Conservation (phyloP, 2,888 invertebrate genomes). For the Dryocosmus kuriphilus region DNA sequence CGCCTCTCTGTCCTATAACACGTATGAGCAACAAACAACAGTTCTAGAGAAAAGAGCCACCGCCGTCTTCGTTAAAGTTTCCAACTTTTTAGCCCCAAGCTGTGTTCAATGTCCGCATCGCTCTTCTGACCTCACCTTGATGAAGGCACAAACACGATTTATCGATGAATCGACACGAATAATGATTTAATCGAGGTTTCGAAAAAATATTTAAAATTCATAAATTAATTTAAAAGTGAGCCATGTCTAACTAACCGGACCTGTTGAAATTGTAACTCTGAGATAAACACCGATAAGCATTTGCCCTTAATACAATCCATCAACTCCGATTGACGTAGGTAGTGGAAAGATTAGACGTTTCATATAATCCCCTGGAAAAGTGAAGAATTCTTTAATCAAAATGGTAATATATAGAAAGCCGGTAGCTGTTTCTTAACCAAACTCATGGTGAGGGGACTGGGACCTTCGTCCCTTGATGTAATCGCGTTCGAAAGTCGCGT, state of each 20-base stretch:
- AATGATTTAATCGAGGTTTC: neutral
- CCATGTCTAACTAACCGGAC: neutral
- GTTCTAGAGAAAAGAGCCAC: conserved; percentile 46
- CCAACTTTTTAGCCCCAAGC: conserved; percentile 58
- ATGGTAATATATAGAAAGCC: conserved; percentile 16
- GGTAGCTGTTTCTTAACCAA: conserved; percentile 9
- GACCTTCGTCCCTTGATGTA: conserved; percentile 5
- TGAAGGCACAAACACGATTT: conserved; percentile 46
- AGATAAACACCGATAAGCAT: neutral
- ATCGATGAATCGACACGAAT: neutral
- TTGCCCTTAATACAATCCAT: neutral
- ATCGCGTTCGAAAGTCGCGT: conserved; percentile 1
- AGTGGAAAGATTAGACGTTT: conserved; percentile 3
- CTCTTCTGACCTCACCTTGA: conserved; percentile 56
- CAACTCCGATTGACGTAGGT: neutral
- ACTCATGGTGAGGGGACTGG: neutral
- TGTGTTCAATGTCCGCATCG: conserved; percentile 63
- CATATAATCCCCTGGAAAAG: neutral
- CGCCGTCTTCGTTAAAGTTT: conserved; percentile 63
- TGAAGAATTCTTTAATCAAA: neutral
- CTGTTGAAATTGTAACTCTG: neutral
- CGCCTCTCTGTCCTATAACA: conserved; percentile 41
- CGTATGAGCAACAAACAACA: conserved; percentile 12
- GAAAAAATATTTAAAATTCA: neutral
- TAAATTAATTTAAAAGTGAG: neutral